phyloP scores from a whole-genome alignment of 2,888 invertebrate genomes.

The Lepidocyrtinus sp. region DNA sequence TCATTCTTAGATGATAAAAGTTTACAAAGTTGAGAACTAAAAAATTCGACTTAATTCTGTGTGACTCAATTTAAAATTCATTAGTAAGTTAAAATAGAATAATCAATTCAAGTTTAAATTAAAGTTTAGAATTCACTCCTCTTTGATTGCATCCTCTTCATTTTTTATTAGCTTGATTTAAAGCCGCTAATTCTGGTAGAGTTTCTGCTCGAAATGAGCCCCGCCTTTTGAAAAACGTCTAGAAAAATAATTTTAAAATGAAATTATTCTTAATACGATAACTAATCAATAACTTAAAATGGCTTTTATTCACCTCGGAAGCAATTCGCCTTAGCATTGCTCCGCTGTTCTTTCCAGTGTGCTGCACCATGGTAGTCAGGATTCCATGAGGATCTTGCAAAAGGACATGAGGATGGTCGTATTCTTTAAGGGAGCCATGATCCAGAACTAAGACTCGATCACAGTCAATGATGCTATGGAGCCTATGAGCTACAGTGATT shows the following conservation, averaged over 20 bases:
- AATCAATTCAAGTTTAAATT: no score
- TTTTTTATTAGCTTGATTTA: neutral
- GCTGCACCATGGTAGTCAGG: conserved; percentile 80
- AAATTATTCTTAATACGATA: neutral
- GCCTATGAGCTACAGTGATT: conserved; percentile 72
- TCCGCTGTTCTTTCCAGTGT: conserved; percentile 80
- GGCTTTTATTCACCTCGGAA: conserved; percentile 72
- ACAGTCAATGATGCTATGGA: conserved; percentile 28
- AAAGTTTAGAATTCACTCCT: no score
- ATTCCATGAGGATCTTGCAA: conserved; percentile 77
- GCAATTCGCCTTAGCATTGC: conserved; percentile 79
- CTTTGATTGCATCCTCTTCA: neutral
- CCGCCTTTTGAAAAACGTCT: conserved; percentile 24
- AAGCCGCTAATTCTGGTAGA: conserved; percentile 1
- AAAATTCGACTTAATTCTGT: no score
- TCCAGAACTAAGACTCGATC: conserved; percentile 36
- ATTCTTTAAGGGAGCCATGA: conserved; percentile 75
- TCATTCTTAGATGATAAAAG: no score
- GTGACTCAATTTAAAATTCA: no score
- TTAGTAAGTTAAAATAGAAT: no score
- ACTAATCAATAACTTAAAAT: neutral
- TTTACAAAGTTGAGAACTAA: no score
- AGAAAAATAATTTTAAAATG: neutral
- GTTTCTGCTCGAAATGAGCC: conserved; percentile 21
- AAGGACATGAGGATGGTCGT: conserved; percentile 83